Evolutionary conservation across 2,888 invertebrate species (phyloP), one percentile per base, ranked within the genome.

Genomic region (Drosophila nr. medialis): DNA sequence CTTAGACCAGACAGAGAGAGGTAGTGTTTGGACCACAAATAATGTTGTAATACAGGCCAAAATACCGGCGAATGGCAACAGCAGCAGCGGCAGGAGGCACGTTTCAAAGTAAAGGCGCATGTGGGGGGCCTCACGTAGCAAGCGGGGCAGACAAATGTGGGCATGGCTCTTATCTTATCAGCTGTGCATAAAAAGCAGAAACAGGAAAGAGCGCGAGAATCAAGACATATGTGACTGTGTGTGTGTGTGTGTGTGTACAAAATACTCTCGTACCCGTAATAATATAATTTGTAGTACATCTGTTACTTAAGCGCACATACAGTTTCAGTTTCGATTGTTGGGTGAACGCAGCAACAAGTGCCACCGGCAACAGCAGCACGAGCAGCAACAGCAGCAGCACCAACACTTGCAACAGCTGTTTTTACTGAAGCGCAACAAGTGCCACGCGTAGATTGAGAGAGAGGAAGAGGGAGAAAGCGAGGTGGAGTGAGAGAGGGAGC

Each of bases 291-390:
- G 24, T 58, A 24, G 42, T 76, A 77, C 77, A 83, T 71, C 71
- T 85, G 83, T 79, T 88, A 89, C 79, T 86, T 85, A 78, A 86
- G 80, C 84, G 78, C 77, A 73, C 72, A 74, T 77, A 83, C 72
- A 74, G 86, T 83, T 85, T 90, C 87, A 90, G 91, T 90, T 86
- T 86, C 77, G 76, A 74, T 85, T 88, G 80, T 81, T 81, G 79
- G 78, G 86, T 66, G 88, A 79, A 81, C 74, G 85, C 88, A 90
- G 91, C 91, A 90, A 80, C 90, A 84, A 90, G 91, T 90, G 84
- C 78, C 56, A 51, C n/a, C 56, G 51, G 62, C 70, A 51, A 18
- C 51, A 58, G 59, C 72, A 71, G 51, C 54, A 54, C n/a, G 54
- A 51, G 30, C 58, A 62, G 38, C 38, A 38, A 6, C 58, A 50